Conservation (phyloP, 2,888 invertebrate genomes). For the Platycheirus albimanus region DNA sequence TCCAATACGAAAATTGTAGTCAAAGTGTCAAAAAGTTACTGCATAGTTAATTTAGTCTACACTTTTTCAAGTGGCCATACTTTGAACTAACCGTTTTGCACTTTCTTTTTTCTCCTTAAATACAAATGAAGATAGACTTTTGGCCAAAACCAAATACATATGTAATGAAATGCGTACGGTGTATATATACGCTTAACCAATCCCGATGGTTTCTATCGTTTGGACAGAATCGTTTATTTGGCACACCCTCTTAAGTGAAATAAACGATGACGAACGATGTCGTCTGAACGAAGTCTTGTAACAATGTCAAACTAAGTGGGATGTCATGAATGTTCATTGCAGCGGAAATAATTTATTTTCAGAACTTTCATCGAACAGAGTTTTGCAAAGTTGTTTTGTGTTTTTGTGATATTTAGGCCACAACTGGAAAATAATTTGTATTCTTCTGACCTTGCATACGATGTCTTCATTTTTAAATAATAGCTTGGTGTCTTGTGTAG, state of each 20-base stretch:
- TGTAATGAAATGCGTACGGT: slow-evolving; percentile 67
- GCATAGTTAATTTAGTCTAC: background rate
- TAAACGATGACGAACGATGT: slow-evolving; percentile 40
- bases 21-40: slow-evolving; percentile 6
- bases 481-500: too few relatives aligned
- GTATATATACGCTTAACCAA: too few relatives aligned
- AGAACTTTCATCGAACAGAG: slow-evolving; percentile 65
- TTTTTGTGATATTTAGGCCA: slow-evolving; percentile 43
- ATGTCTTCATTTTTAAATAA: slow-evolving; percentile 28
- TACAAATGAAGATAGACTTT: background rate
- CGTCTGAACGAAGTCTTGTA: slow-evolving; percentile 36
- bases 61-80: slow-evolving; percentile 17
- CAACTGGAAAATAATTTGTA: slow-evolving; percentile 47
- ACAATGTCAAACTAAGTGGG: slow-evolving; percentile 70
- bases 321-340: slow-evolving; percentile 66
- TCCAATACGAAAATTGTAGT: slow-evolving; percentile 9
- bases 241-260: slow-evolving; percentile 68
- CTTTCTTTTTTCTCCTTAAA: slow-evolving; percentile 52
- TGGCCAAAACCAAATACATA: slow-evolving; percentile 29
- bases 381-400: slow-evolving; percentile 1
- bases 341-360: slow-evolving; percentile 63
- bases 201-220: slow-evolving; percentile 45
- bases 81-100: slow-evolving; percentile 38
- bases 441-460: slow-evolving; percentile 33
- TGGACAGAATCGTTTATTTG: slow-evolving; percentile 47